Conservation (phyloP, 2,797 vertebrate genomes). For the Liasis olivaceus region DNA sequence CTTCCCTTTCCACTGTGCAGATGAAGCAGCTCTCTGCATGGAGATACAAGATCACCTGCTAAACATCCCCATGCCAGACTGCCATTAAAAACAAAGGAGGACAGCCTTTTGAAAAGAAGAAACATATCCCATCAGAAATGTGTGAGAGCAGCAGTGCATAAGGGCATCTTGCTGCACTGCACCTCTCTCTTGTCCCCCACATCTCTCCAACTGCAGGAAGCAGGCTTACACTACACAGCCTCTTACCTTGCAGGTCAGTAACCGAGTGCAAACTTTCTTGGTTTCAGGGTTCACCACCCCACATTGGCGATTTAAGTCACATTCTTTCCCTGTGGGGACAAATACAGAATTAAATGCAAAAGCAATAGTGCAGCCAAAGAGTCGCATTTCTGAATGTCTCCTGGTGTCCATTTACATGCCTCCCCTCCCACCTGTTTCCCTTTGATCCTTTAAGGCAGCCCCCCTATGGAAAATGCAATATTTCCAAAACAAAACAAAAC, state of each 20-base stretch:
- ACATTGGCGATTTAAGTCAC: constrained; percentile 92
- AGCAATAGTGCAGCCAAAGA: neutral
- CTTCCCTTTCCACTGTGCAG: too few species aligned
- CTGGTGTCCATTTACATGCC: neutral
- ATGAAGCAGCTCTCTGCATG: neutral
- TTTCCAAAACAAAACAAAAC: neutral
- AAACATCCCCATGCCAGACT: neutral
- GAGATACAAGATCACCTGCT: neutral
- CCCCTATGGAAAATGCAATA: neutral
- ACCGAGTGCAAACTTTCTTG: constrained; percentile 91
- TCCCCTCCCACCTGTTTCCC: too few species aligned
- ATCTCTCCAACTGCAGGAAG: neutral
- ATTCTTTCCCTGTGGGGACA: constrained; percentile 84
- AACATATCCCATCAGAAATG: too few species aligned
- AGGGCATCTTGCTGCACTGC: neutral
- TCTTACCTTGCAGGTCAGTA: constrained; percentile 91
- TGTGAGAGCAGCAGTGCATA: neutral
- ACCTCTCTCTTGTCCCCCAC: neutral
- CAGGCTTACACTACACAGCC: neutral
- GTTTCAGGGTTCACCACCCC: constrained; percentile 91
- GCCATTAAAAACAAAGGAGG: neutral
- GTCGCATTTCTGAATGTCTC: too few species aligned
- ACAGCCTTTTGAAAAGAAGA: neutral
- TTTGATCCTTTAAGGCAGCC: neutral
- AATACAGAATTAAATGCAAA: constrained; percentile 38